phyloP scores from a whole-genome alignment of 2,888 invertebrate genomes.

The Hyles lineata region DNA sequence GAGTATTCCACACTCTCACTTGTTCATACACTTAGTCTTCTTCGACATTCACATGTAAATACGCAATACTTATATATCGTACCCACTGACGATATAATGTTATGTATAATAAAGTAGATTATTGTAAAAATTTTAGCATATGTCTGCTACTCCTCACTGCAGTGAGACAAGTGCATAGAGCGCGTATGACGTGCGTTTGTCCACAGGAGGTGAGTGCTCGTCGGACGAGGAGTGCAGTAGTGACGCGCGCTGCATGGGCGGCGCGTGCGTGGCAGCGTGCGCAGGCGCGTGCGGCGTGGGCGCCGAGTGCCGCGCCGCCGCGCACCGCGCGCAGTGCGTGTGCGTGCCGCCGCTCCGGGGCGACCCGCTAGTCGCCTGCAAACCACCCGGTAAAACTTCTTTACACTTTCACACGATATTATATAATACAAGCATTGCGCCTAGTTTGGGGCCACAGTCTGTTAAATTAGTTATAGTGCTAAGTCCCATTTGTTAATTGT shows the following conservation, averaged over 20 bases:
- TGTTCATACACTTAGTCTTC: constrained; percentile 6
- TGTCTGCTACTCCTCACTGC: neutral
- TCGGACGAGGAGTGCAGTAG: constrained; percentile 89
- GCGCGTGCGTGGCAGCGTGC: constrained; percentile 92
- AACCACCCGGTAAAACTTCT: too few relatives aligned
- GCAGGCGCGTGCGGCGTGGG: constrained; percentile 89
- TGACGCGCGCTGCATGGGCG: constrained; percentile 89
- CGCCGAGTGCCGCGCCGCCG: constrained; percentile 90
- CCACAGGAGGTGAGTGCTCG: constrained; percentile 86
- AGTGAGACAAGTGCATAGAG: neutral
- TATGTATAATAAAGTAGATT: neutral
- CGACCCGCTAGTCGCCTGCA: constrained; percentile 92
- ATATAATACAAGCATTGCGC: too few relatives aligned
- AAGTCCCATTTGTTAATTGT: too few relatives aligned
- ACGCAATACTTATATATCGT: neutral
- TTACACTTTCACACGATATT: too few relatives aligned
- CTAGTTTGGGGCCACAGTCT: too few relatives aligned
- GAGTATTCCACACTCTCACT: neutral
- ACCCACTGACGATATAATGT: neutral
- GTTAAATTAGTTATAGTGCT: too few relatives aligned
- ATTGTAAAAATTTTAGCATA: constrained; percentile 6
- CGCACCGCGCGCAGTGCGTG: constrained; percentile 91
- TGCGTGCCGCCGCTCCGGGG: constrained; percentile 91
- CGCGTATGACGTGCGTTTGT: neutral
- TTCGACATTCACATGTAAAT: constrained; percentile 8